phyloP scores from a whole-genome alignment of 2,113 vertebrate species.

The Microtus pennsylvanicus region DNA sequence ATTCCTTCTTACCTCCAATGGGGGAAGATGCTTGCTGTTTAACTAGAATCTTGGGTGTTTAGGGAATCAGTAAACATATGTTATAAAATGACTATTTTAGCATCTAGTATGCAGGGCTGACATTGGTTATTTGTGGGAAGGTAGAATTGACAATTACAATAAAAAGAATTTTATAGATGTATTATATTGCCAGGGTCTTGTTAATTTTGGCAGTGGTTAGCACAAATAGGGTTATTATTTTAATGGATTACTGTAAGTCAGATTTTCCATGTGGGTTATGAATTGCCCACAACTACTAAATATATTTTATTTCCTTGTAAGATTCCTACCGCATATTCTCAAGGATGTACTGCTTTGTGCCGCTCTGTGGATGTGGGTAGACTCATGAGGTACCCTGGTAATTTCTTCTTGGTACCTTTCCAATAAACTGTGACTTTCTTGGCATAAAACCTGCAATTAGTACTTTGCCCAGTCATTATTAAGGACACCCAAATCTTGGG shows the following conservation, averaged over 20 bases:
- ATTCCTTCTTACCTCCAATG: background rate
- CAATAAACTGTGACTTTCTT: background rate
- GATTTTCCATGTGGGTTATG: constrained; percentile 14
- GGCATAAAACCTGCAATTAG: background rate
- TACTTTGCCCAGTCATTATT: background rate
- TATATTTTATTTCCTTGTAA: background rate
- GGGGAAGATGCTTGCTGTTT: background rate
- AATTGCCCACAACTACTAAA: background rate
- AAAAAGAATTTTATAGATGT: background rate
- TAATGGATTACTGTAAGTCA: background rate
- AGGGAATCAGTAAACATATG: background rate
- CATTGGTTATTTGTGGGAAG: constrained; percentile 6
- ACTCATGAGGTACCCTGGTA: background rate
- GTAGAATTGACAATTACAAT: constrained; percentile 11
- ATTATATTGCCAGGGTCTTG: background rate
- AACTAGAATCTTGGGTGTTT: constrained; percentile 21
- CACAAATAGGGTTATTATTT: background rate
- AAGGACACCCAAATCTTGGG: background rate
- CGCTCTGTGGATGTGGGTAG: background rate
- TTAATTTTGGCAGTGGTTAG: constrained; percentile 53
- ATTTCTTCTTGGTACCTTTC: background rate
- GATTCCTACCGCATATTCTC: background rate
- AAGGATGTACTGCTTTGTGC: background rate
- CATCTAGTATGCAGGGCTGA: constrained; percentile 1
- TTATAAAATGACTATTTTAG: constrained; percentile 14